These are phyloP conservation scores for Eupithecia tripunctaria DNA, from an alignment of 2,888 invertebrate species.

Conservation along the genomic window DNA sequence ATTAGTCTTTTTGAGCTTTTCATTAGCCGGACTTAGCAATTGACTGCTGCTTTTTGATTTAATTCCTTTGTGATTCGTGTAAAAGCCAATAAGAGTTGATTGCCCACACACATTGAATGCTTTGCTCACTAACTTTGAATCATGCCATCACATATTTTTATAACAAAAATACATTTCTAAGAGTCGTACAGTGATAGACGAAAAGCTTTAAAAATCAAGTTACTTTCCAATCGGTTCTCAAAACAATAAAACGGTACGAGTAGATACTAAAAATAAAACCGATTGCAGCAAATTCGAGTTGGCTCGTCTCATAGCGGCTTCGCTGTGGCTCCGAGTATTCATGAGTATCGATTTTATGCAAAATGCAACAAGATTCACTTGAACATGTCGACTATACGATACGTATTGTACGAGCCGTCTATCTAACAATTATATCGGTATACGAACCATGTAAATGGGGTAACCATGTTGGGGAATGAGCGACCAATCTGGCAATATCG, in stretches of 20 bases:
- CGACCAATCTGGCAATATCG: conserved; percentile 59
- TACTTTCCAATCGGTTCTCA: conserved; percentile 55
- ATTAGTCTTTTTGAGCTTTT: conserved; percentile 55
- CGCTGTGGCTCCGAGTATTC: conserved; percentile 71
- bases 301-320: conserved; percentile 70
- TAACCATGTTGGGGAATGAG: conserved; percentile 60
- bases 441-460: conserved; percentile 63
- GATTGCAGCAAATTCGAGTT: conserved; percentile 69
- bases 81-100: neutral
- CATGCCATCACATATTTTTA: neutral
- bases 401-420: conserved; percentile 65
- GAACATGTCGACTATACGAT: conserved; percentile 68
- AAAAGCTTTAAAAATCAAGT: conserved; percentile 57
- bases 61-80: neutral
- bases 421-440: conserved; percentile 76
- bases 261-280: conserved; percentile 67
- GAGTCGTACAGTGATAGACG: conserved; percentile 34
- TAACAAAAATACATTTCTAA: conserved; percentile 21
- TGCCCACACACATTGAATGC: neutral
- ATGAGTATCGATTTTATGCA: conserved; percentile 85
- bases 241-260: conserved; percentile 57
- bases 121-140: neutral
- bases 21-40: conserved; percentile 33
- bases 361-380: conserved; percentile 84
- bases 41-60: conserved; percentile 18